phyloP scores from a whole-genome alignment of 2,888 invertebrate genomes.

The Helicoverpa assulta region DNA sequence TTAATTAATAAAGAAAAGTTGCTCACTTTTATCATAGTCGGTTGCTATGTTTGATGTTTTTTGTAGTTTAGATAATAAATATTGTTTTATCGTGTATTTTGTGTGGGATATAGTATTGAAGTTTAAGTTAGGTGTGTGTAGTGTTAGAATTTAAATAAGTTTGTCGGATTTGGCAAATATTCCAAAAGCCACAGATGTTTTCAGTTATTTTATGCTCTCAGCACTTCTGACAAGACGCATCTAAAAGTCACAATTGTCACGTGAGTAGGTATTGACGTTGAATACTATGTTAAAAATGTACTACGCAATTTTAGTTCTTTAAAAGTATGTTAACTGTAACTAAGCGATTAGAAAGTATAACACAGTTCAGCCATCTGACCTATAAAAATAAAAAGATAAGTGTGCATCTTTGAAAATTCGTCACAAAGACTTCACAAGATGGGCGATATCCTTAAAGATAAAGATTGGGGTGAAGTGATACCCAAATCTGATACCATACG shows the following conservation, averaged over 20 bases:
- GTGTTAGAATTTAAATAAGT: background rate
- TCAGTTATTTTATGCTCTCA: too few relatives aligned
- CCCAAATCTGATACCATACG: conserved; percentile 37
- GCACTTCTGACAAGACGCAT: too few relatives aligned
- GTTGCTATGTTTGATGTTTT: conserved; percentile 36
- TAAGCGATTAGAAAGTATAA: background rate
- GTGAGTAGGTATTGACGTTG: too few relatives aligned
- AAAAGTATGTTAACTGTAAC: too few relatives aligned
- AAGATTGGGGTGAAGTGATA: conserved; percentile 10
- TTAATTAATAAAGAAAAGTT: conserved; percentile 49
- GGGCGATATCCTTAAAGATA: conserved; percentile 47
- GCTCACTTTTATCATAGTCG: conserved; percentile 22
- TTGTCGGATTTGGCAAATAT: too few relatives aligned
- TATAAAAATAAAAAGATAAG: conserved; percentile 14
- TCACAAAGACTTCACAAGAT: conserved; percentile 21
- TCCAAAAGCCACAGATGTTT: too few relatives aligned
- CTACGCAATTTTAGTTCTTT: too few relatives aligned
- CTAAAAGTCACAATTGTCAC: too few relatives aligned
- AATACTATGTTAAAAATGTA: too few relatives aligned
- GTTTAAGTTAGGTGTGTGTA: background rate
- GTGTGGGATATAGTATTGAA: background rate
- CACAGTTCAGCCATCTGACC: background rate
- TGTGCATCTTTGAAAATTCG: conserved; percentile 5
- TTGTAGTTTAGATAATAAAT: background rate
- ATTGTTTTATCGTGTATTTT: background rate